These are phyloP conservation scores for Nothoprocta perdicaria DNA, from an alignment of 2,113 vertebrate species.

Conservation along the genomic window DNA sequence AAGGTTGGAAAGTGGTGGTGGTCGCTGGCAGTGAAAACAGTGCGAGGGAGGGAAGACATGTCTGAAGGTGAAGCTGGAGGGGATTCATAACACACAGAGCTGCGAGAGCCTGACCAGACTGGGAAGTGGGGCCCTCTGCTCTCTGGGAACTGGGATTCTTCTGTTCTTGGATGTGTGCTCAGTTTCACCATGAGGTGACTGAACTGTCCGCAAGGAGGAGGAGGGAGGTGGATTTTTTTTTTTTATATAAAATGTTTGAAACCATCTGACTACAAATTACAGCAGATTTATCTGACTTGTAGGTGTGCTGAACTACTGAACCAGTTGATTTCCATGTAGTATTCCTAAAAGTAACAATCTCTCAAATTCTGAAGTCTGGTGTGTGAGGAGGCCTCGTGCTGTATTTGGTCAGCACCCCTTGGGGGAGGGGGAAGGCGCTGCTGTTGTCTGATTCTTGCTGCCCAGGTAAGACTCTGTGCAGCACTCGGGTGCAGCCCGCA, in stretches of 20 bases:
- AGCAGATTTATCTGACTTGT: neutral
- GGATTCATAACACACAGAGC: neutral
- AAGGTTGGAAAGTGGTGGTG: neutral
- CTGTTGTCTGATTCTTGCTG: neutral
- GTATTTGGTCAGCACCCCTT: neutral
- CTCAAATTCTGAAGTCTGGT: fast-evolving
- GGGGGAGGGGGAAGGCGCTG: no score
- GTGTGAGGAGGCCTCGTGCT: fast-evolving
- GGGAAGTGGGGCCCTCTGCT: neutral
- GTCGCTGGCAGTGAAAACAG: neutral
- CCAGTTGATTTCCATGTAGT: neutral
- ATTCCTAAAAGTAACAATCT: neutral
- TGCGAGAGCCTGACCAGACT: neutral
- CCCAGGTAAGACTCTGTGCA: neutral
- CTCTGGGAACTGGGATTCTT: no score
- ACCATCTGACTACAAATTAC: neutral
- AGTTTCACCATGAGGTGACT: neutral
- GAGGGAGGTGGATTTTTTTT: neutral
- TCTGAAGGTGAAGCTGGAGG: neutral
- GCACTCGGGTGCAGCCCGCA: neutral
- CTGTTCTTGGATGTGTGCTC: neutral
- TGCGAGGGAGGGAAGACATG: neutral
- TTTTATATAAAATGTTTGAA: neutral
- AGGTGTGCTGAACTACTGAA: neutral
- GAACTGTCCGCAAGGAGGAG: neutral